Evolutionary conservation across 2,888 invertebrate genomes (phyloP).

Genomic region (Coremacera marginata): DNA sequence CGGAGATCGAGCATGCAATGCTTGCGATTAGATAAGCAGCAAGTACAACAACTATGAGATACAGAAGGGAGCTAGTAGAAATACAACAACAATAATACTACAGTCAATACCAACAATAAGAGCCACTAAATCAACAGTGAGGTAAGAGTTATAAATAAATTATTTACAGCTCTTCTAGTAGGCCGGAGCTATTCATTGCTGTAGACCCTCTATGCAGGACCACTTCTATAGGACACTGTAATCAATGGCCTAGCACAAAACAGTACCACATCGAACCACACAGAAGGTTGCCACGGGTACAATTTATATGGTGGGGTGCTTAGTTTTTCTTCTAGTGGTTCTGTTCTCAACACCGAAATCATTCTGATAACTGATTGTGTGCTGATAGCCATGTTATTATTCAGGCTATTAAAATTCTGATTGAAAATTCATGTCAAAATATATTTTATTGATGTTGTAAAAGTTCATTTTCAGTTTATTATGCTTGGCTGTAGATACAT

Average conservation of each 20-base stretch:
- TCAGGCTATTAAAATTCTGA: constrained; percentile 69
- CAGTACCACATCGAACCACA: neutral
- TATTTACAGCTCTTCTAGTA: constrained; percentile 57
- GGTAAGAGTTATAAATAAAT: constrained; percentile 62
- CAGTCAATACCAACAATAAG: constrained; percentile 47
- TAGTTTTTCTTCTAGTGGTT: neutral
- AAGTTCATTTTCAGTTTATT: constrained; percentile 26
- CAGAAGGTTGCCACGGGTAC: neutral
- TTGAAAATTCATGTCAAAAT: constrained; percentile 67
- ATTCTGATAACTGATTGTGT: constrained; percentile 61
- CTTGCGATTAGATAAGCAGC: constrained; percentile 48
- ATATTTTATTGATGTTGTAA: constrained; percentile 56
- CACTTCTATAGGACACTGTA: neutral
- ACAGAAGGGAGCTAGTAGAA: neutral
- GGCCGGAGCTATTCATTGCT: neutral
- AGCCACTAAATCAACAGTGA: constrained; percentile 64
- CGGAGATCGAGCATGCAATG: constrained; percentile 2
- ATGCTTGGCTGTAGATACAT: neutral
- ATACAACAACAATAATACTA: constrained; percentile 47
- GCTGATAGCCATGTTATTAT: constrained; percentile 66
- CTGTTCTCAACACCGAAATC: constrained; percentile 49
- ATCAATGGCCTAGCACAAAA: neutral
- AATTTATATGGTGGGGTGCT: neutral
- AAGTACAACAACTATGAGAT: constrained; percentile 5
- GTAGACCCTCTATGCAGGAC: neutral